These are phyloP conservation scores for Drosophila mojavensis DNA, from an alignment of 1,140 invertebrate species.

Conservation along the genomic window DNA sequence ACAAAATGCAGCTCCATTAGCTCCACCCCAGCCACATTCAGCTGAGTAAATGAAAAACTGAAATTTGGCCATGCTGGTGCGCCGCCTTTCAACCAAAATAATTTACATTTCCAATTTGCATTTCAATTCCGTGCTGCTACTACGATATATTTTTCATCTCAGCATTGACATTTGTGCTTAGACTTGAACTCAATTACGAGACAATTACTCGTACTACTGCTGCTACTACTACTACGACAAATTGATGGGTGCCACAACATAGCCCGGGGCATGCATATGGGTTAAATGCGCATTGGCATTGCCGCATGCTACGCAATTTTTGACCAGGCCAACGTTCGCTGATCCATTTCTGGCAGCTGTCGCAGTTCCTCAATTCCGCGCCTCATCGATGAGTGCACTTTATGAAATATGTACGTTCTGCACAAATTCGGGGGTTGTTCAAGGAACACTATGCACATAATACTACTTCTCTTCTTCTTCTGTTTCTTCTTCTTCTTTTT, in stretches of 20 bases:
- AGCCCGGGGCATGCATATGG: constrained; percentile 49
- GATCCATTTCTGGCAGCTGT: constrained; percentile 46
- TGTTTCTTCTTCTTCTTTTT: not conserved
- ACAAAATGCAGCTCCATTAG: constrained; percentile 38
- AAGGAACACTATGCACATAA: not conserved
- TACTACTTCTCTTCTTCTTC: not conserved
- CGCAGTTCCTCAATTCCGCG: constrained; percentile 37
- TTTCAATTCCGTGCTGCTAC: constrained; percentile 39
- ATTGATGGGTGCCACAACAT: not conserved
- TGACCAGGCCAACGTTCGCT: not conserved
- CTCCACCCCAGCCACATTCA: not conserved
- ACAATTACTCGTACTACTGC: constrained; percentile 45
- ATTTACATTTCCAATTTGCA: constrained; percentile 69
- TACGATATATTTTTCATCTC: constrained; percentile 10
- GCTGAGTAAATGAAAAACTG: not conserved
- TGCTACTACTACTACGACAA: too few species aligned
- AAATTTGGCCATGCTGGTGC: not conserved
- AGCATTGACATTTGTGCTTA: constrained; percentile 49
- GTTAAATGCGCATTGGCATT: constrained; percentile 50
- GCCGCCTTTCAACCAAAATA: constrained; percentile 14
- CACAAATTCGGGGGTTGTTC: constrained; percentile 38
- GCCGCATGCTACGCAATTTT: constrained; percentile 42
- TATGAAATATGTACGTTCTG: constrained; percentile 29
- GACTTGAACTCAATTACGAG: constrained; percentile 62
- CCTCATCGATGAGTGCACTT: constrained; percentile 46